Evolutionary conservation across 2,888 invertebrate genomes (phyloP).

Genomic region (Papilio demoleus): DNA sequence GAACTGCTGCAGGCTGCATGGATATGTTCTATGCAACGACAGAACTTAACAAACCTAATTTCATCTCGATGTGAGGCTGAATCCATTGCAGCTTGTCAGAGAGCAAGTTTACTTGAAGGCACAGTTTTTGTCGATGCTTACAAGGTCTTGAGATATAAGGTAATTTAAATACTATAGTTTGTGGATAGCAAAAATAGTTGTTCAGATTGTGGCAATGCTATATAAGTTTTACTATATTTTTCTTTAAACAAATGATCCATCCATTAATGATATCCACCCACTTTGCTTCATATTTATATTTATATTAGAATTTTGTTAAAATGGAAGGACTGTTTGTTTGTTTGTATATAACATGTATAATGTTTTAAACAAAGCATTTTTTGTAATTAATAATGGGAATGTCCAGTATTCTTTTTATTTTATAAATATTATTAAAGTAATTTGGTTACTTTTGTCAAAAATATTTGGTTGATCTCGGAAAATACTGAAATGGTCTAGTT

Average conservation of each 20-base stretch:
- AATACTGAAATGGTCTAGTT: no score
- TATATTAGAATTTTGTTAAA: not conserved
- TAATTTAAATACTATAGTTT: slow-evolving; percentile 54
- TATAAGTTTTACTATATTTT: not conserved
- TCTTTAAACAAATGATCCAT: not conserved
- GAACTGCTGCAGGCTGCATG: slow-evolving; percentile 89
- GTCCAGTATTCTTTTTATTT: no score
- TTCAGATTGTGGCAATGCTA: not conserved
- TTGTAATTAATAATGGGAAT: no score
- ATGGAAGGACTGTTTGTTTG: no score
- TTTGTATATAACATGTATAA: no score
- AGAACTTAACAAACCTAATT: slow-evolving; percentile 90
- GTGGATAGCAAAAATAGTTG: not conserved
- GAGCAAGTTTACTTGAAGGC: slow-evolving; percentile 73
- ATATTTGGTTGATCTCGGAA: no score
- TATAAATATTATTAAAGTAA: no score
- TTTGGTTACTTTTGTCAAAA: no score
- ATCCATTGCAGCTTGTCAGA: slow-evolving; percentile 89
- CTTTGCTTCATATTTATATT: slow-evolving; percentile 6
- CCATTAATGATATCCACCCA: slow-evolving; percentile 1
- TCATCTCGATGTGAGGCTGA: slow-evolving; percentile 89
- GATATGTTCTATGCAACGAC: slow-evolving; percentile 93
- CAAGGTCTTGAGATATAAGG: slow-evolving; percentile 93
- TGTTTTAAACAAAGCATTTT: no score
- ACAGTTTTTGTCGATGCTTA: slow-evolving; percentile 90